These are phyloP conservation scores for Cinclus mexicanus DNA, from an alignment of 2,113 vertebrate species.

Conservation along the genomic window DNA sequence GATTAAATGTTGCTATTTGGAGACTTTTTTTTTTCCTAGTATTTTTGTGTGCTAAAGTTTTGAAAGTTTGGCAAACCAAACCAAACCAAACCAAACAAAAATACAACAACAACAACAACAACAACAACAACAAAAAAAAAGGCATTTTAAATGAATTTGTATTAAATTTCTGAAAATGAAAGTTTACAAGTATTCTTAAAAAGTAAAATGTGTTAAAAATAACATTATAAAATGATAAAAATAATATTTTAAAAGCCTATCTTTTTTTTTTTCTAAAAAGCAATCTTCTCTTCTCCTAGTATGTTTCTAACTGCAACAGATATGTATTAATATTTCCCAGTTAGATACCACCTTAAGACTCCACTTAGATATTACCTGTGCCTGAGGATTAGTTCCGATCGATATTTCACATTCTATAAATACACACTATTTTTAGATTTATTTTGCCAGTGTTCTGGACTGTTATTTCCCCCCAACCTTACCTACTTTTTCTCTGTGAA, in stretches of 20 bases:
- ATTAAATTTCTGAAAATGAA: not conserved
- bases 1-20: not conserved
- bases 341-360: not conserved
- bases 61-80: not conserved
- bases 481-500: not conserved
- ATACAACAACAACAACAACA: too few species aligned
- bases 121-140: too few species aligned
- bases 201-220: not conserved
- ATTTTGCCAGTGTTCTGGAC: not conserved
- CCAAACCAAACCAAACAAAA: too few species aligned
- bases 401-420: not conserved
- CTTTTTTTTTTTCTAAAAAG: fast-evolving
- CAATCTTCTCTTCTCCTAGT: not conserved
- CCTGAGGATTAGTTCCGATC: not conserved
- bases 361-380: not conserved
- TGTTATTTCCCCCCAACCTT: not conserved
- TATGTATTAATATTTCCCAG: not conserved
- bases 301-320: not conserved
- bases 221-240: not conserved
- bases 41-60: not conserved
- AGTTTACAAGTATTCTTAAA: fast-evolving
- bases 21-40: not conserved
- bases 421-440: not conserved
- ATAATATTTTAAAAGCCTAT: not conserved
- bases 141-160: not conserved